phyloP scores from a whole-genome alignment of 2,888 invertebrate species.

The Drosophila neutralis region DNA sequence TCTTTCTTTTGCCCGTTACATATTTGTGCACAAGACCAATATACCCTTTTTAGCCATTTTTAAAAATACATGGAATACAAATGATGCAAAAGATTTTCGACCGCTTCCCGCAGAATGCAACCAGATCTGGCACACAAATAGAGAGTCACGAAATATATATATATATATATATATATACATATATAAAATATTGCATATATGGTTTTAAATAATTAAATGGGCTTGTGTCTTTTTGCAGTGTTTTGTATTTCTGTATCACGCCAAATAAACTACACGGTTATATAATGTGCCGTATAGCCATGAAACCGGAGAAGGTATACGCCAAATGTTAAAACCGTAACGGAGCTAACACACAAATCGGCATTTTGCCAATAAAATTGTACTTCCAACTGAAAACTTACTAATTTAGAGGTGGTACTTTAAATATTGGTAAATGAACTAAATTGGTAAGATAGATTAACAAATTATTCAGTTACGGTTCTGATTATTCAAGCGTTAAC shows the following conservation, averaged over 20 bases:
- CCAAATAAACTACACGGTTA: constrained; percentile 6
- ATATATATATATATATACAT: background rate
- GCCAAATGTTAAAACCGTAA: constrained; percentile 24
- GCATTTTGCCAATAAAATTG: background rate
- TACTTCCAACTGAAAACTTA: background rate
- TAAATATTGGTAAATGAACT: background rate
- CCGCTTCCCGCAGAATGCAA: constrained; percentile 8
- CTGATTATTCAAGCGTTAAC: background rate
- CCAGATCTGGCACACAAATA: constrained; percentile 7
- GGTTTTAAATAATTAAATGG: constrained; percentile 63
- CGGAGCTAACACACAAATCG: constrained; percentile 7
- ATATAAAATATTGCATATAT: constrained; percentile 10
- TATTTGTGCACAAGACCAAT: background rate
- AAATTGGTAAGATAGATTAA: background rate
- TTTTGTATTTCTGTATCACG: background rate
- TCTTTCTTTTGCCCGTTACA: background rate
- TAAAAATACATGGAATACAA: background rate
- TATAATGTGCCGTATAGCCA: background rate
- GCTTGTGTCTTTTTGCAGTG: background rate
- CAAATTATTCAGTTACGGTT: background rate
- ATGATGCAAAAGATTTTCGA: constrained; percentile 17
- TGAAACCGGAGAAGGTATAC: constrained; percentile 10
- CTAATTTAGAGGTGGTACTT: background rate
- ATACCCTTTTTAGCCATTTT: background rate
- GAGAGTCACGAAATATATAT: background rate